Evolutionary conservation across 1,140 invertebrate species (phyloP).

Genomic region (Eueides isabella): DNA sequence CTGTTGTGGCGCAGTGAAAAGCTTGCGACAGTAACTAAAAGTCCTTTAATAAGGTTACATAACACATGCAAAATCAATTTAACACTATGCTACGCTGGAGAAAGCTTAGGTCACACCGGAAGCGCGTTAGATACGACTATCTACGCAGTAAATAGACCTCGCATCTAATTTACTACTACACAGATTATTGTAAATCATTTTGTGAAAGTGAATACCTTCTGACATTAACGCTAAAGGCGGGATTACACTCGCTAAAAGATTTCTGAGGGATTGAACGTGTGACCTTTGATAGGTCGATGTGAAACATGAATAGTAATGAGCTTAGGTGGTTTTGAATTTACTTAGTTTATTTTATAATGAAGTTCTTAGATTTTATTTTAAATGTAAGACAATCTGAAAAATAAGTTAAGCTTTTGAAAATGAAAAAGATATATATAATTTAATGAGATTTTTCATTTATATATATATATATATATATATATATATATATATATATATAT

Average conservation of each 20-base stretch:
- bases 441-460: too few species aligned
- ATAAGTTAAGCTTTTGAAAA: too few species aligned
- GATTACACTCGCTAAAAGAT: background rate
- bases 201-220: slow-evolving; percentile 47
- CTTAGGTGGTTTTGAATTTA: background rate
- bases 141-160: slow-evolving; percentile 43
- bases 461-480: too few species aligned
- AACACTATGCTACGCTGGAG: slow-evolving; percentile 25
- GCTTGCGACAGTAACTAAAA: too few species aligned
- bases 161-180: slow-evolving; percentile 49
- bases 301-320: background rate
- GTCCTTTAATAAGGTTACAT: background rate
- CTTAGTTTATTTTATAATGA: background rate
- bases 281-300: background rate
- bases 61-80: background rate
- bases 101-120: slow-evolving; percentile 55
- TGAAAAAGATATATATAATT: too few species aligned
- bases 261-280: background rate
- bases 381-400: too few species aligned
- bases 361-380: too few species aligned
- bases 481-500: too few species aligned
- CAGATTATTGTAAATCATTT: slow-evolving; percentile 55
- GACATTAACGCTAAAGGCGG: slow-evolving; percentile 4
- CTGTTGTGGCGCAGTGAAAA: too few species aligned
- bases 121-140: slow-evolving; percentile 47